phyloP scores from a whole-genome alignment of 1,140 invertebrate genomes.

The Drosophila dunni region DNA sequence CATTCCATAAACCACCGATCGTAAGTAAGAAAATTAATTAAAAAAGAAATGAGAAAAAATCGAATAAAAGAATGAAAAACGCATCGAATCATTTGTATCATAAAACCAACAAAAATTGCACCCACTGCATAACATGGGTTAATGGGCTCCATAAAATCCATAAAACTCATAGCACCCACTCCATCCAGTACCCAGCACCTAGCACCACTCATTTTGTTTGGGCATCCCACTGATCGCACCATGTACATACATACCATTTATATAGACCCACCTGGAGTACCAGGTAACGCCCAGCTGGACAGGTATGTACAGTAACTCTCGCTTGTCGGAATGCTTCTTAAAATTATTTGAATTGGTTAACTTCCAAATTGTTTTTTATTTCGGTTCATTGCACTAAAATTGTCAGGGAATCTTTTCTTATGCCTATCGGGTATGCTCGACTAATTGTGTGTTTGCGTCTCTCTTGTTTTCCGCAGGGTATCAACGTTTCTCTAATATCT shows the following conservation, averaged over 20 bases:
- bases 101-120: neutral
- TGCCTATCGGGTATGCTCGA: neutral
- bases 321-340: constrained; percentile 57
- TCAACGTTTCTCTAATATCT: constrained; percentile 84
- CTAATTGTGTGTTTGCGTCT: constrained; percentile 3
- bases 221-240: constrained; percentile 6
- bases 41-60: constrained; percentile 40
- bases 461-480: constrained; percentile 62
- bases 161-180: constrained; percentile 18
- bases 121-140: constrained; percentile 26
- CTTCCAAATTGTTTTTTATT: constrained; percentile 5
- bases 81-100: constrained; percentile 66
- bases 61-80: constrained; percentile 40
- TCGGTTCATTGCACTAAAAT: constrained; percentile 36
- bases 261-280: neutral
- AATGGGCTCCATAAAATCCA: constrained; percentile 12
- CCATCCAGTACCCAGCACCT: constrained; percentile 35
- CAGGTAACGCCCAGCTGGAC: constrained; percentile 16
- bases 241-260: constrained; percentile 45
- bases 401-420: constrained; percentile 7
- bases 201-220: constrained; percentile 33
- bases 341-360: neutral
- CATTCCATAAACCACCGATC: constrained; percentile 66
- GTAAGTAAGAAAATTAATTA: constrained; percentile 61
- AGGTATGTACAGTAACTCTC: constrained; percentile 59